A percentile compares a stretch with the other conserved stretches of the same genome.
phyloP scores from a whole-genome alignment of 2,113 vertebrate genomes.

The Gadus macrocephalus region DNA sequence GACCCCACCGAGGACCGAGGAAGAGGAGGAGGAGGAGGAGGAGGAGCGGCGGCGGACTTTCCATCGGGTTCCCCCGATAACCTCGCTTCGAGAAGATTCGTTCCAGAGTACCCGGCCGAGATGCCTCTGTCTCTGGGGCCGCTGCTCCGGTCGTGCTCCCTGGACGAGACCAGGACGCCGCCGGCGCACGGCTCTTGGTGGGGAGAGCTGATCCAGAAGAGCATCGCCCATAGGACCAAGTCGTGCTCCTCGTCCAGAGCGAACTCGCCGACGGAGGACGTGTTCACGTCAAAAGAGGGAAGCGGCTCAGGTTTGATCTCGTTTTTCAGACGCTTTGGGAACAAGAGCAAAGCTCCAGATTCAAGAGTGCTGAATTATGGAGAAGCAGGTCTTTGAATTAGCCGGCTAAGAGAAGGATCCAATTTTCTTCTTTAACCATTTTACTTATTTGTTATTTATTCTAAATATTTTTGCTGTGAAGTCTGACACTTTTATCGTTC shows the following conservation, averaged over 20 bases:
- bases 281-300: slow-evolving; percentile 22
- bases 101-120: slow-evolving; percentile 32
- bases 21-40: background rate
- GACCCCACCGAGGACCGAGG: background rate
- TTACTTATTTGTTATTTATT: slow-evolving; percentile 8
- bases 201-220: slow-evolving; percentile 57
- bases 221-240: slow-evolving; percentile 20
- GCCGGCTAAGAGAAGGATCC: background rate
- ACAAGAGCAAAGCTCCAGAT: slow-evolving; percentile 40
- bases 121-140: slow-evolving; percentile 20
- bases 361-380: slow-evolving; percentile 35
- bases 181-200: slow-evolving; percentile 37
- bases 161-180: slow-evolving; percentile 40
- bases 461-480: slow-evolving; percentile 2
- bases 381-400: slow-evolving; percentile 22
- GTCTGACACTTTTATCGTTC: slow-evolving; percentile 32
- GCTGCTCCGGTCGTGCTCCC: slow-evolving; percentile 42
- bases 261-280: slow-evolving; percentile 4
- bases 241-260: slow-evolving; percentile 41
- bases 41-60: background rate
- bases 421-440: background rate
- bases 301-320: slow-evolving; percentile 55
- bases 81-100: background rate
- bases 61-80: background rate
- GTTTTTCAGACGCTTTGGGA: slow-evolving; percentile 70